These are phyloP conservation scores for Lucilia sericata DNA, from an alignment of 1,140 invertebrate genomes.

Conservation along the genomic window DNA sequence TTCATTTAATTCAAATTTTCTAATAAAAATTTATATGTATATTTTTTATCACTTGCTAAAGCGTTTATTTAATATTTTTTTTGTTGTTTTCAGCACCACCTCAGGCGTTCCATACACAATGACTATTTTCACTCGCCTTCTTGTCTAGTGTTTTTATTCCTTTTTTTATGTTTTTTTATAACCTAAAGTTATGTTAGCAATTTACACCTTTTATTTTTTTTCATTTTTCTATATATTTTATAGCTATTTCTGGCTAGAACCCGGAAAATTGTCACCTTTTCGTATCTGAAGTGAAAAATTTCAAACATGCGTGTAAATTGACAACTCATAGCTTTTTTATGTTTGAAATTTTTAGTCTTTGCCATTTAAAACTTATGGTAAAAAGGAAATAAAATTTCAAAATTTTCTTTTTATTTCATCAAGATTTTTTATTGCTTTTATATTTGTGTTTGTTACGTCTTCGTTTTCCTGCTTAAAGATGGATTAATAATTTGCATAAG, in stretches of 20 bases:
- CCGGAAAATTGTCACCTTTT: neutral
- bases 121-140: no score
- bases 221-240: neutral
- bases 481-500: conserved; percentile 45
- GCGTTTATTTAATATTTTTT: no score
- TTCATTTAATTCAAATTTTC: no score
- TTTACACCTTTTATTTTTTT: conserved; percentile 10
- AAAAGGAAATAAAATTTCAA: neutral
- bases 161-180: neutral
- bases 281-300: neutral
- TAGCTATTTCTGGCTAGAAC: neutral
- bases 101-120: no score
- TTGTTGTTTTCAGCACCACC: no score
- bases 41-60: no score
- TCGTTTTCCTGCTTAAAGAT: conserved; percentile 4
- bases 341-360: neutral
- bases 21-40: no score
- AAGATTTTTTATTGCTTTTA: neutral
- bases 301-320: conserved; percentile 9
- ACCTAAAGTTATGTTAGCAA: conserved; percentile 19
- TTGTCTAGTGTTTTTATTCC: neutral
- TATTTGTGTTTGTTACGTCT: conserved; percentile 7
- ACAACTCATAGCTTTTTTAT: neutral
- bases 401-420: conserved; percentile 4
- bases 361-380: neutral